Conservation (phyloP, 2,113 vertebrate genomes). For the Pteronura brasiliensis region DNA sequence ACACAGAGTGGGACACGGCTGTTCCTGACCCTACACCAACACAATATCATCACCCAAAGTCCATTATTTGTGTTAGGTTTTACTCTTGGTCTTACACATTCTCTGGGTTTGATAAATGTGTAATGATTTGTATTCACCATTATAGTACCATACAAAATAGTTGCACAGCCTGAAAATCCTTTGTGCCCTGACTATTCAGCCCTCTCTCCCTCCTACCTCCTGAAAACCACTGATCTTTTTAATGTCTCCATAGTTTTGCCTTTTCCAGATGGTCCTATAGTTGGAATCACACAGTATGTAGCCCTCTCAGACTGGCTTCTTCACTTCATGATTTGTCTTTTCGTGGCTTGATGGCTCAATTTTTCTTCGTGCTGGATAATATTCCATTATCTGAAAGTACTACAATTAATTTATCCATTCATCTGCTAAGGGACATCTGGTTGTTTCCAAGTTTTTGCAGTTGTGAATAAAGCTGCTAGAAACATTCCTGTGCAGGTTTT, state of each 20-base stretch:
- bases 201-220: not conserved
- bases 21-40: not conserved
- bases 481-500: not conserved
- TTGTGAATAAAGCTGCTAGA: not conserved
- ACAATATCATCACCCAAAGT: not conserved
- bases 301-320: not conserved
- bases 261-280: not conserved
- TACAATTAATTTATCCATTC: not conserved
- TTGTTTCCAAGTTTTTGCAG: not conserved
- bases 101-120: not conserved
- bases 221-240: not conserved
- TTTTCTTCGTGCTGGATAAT: not conserved
- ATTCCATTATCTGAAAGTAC: not conserved
- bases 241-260: not conserved
- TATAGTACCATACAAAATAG: not conserved
- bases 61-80: not conserved
- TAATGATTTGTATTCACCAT: not conserved
- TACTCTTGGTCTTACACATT: not conserved
- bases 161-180: not conserved
- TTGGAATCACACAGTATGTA: not conserved
- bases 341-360: not conserved
- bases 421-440: not conserved
- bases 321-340: not conserved
- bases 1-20: not conserved
- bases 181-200: not conserved